Evolutionary conservation across 2,888 invertebrate species (phyloP).

Genomic region (Didymodactylos carnosus): DNA sequence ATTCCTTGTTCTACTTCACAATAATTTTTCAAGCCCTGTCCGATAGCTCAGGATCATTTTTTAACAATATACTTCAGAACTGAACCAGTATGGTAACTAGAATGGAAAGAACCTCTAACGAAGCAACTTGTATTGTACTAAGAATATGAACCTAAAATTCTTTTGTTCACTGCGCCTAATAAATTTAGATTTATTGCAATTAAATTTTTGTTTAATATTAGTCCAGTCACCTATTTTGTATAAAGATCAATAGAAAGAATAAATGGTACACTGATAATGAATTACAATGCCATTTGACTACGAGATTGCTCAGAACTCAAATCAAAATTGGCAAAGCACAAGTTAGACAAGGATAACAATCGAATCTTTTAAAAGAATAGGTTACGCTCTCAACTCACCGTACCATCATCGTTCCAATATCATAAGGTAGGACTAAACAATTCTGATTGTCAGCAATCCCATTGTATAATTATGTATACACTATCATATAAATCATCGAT

Average conservation of each 20-base stretch:
- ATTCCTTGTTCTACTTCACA: too few relatives aligned
- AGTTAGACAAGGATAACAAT: slow-evolving; percentile 24
- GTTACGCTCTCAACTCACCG: slow-evolving; percentile 38
- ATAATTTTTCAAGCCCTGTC: too few relatives aligned
- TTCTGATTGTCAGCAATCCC: slow-evolving; percentile 79
- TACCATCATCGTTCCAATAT: slow-evolving; percentile 91
- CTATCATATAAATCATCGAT: slow-evolving; percentile 86
- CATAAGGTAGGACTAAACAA: slow-evolving; percentile 64
- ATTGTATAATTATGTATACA: slow-evolving; percentile 73
- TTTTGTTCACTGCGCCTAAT: slow-evolving; percentile 73
- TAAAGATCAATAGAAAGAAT: slow-evolving; percentile 84
- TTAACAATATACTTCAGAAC: too few relatives aligned
- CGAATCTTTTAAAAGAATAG: neutral
- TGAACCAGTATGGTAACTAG: too few relatives aligned
- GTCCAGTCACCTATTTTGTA: slow-evolving; percentile 65
- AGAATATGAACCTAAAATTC: too few relatives aligned
- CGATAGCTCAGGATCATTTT: too few relatives aligned
- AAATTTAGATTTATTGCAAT: slow-evolving; percentile 82
- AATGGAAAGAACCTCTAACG: too few relatives aligned
- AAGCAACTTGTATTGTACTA: too few relatives aligned
- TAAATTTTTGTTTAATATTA: slow-evolving; percentile 70
- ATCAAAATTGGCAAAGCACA: slow-evolving; percentile 76
- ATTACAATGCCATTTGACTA: slow-evolving; percentile 89
- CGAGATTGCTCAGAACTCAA: slow-evolving; percentile 79
- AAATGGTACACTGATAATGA: slow-evolving; percentile 74